Percentiles rank a stretch among this genome's conserved stretches.
Conservation (phyloP, 2,888 invertebrate species). For the Hipparchia semele region DNA sequence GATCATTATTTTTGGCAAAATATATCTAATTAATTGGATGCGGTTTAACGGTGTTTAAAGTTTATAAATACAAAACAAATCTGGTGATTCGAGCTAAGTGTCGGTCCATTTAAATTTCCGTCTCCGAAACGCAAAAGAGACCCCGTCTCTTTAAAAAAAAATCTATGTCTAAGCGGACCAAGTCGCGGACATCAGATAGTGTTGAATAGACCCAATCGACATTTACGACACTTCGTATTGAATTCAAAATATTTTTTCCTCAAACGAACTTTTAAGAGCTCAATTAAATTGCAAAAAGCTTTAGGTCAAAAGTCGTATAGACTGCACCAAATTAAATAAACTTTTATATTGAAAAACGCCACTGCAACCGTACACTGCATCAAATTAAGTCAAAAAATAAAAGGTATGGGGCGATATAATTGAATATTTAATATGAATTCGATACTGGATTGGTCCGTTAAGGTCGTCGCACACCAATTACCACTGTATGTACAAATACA, state of each 20-base stretch:
- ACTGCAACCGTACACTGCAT: conserved; percentile 6
- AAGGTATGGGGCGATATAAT: conserved; percentile 11
- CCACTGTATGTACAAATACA: not conserved
- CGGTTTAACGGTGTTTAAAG: no score
- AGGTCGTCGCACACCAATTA: not conserved
- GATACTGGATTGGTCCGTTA: not conserved
- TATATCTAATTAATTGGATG: no score
- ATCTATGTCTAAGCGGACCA: no score
- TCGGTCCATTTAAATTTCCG: no score
- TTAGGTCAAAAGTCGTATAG: not conserved
- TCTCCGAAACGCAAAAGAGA: no score
- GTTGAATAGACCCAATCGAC: not conserved
- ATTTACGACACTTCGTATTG: not conserved
- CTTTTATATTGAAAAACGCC: not conserved
- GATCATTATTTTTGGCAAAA: no score
- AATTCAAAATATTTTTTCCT: conserved; percentile 5
- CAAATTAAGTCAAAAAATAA: conserved; percentile 10
- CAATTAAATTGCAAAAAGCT: conserved; percentile 7
- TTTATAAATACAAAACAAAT: no score
- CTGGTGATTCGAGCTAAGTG: no score
- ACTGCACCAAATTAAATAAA: not conserved
- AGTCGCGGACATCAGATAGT: no score
- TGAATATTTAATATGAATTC: not conserved
- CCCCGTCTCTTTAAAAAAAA: no score
- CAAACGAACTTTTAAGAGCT: conserved; percentile 7